Evolutionary conservation across 2,113 vertebrate genomes (phyloP).

Genomic region (Amia ocellicauda): DNA sequence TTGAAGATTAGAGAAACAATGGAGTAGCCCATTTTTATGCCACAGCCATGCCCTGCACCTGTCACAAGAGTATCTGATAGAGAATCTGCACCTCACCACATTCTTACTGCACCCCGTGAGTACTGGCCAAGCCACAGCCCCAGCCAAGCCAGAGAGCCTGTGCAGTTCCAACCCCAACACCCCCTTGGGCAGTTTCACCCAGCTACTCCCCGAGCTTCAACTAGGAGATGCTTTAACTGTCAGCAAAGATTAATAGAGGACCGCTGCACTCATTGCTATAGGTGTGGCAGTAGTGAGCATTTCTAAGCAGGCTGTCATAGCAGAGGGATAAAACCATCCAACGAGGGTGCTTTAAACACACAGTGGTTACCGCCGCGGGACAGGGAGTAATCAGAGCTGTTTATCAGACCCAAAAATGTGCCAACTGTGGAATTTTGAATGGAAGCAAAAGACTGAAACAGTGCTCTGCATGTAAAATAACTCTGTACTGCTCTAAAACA

Average conservation of each 20-base stretch:
- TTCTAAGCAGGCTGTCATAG: conserved; percentile 20
- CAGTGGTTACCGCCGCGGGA: conserved; percentile 19
- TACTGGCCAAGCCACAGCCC: too few species aligned
- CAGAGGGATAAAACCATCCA: background rate
- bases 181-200: too few species aligned
- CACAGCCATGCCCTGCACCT: too few species aligned
- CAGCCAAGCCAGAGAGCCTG: too few species aligned
- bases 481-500: conserved; percentile 14
- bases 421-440: background rate
- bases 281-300: conserved; percentile 24
- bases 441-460: background rate
- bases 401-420: conserved; percentile 9
- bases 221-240: too few species aligned
- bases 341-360: conserved; percentile 27
- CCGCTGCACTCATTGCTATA: conserved; percentile 19
- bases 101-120: too few species aligned
- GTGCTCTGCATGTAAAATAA: conserved; percentile 12
- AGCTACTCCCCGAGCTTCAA: too few species aligned
- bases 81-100: too few species aligned
- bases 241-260: background rate
- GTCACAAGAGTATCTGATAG: too few species aligned
- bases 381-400: conserved; percentile 5
- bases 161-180: too few species aligned
- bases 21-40: too few species aligned
- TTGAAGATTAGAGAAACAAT: too few species aligned